Conservation (phyloP, 2,888 invertebrate species). For the Tricholauxania praeusta region DNA sequence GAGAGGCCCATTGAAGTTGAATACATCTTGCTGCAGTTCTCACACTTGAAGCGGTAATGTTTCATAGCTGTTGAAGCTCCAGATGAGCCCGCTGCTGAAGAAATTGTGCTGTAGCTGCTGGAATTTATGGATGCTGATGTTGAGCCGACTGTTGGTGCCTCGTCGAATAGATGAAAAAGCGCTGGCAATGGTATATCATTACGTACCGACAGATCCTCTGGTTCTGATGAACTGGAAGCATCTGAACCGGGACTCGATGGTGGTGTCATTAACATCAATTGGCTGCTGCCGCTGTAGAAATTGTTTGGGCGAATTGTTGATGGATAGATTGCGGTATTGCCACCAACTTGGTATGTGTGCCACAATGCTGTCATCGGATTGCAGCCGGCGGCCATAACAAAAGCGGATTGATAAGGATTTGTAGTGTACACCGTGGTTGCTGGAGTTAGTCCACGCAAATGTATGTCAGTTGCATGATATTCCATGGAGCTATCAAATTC, state of each 20-base stretch:
- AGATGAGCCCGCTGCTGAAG: slow-evolving; percentile 26
- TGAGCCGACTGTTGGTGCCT: slow-evolving; percentile 48
- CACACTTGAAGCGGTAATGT: slow-evolving; percentile 83
- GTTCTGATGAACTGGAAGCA: slow-evolving; percentile 55
- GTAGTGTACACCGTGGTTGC: slow-evolving; percentile 57
- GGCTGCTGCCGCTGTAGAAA: slow-evolving; percentile 51
- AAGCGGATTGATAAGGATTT: slow-evolving; percentile 59
- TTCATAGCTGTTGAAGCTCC: slow-evolving; percentile 44
- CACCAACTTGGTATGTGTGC: slow-evolving; percentile 56
- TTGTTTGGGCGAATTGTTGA: slow-evolving; percentile 53
- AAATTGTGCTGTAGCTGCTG: slow-evolving; percentile 40
- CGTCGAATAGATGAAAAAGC: slow-evolving; percentile 59
- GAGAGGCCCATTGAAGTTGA: slow-evolving; percentile 95
- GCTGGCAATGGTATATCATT: slow-evolving; percentile 64
- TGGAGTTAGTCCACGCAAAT: slow-evolving; percentile 60
- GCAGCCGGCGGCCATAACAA: slow-evolving; percentile 60
- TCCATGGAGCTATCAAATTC: slow-evolving; percentile 49
- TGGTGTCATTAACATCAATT: slow-evolving; percentile 58
- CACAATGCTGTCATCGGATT: slow-evolving; percentile 60
- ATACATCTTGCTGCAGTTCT: slow-evolving; percentile 93
- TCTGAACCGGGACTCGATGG: slow-evolving; percentile 64
- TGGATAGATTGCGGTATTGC: slow-evolving; percentile 48
- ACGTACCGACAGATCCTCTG: slow-evolving; percentile 65
- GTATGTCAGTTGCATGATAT: slow-evolving; percentile 57
- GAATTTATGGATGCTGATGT: slow-evolving; percentile 39